Evolutionary conservation across 2,888 invertebrate genomes (phyloP).

Genomic region (Hydrotaea diabolus): DNA sequence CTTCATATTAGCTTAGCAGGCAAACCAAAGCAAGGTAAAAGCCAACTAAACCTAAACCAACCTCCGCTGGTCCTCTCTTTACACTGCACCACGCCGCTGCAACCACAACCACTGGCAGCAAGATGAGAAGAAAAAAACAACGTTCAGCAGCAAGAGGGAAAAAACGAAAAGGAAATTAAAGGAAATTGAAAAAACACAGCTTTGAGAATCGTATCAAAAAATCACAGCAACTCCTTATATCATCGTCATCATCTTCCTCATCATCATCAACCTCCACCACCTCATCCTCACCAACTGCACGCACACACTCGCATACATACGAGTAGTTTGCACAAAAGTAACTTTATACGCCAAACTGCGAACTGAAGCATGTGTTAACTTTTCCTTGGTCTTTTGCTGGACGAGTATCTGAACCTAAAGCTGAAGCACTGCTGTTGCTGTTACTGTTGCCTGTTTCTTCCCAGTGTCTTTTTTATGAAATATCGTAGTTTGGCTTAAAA

Average conservation of each 20-base stretch:
- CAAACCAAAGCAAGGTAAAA: slow-evolving; percentile 42
- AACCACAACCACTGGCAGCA: slow-evolving; percentile 10
- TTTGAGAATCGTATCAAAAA: slow-evolving; percentile 57
- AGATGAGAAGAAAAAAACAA: background rate
- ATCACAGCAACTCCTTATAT: slow-evolving; percentile 67
- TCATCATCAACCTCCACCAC: background rate
- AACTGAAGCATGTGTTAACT: slow-evolving; percentile 65
- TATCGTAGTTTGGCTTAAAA: slow-evolving; percentile 50
- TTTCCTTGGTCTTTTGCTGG: background rate
- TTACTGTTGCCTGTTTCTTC: background rate
- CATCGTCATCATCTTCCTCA: slow-evolving; percentile 7
- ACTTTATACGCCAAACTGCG: slow-evolving; percentile 58
- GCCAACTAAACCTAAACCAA: slow-evolving; percentile 19
- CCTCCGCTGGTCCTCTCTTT: too few relatives aligned
- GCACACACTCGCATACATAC: background rate
- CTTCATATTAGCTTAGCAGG: slow-evolving; percentile 58
- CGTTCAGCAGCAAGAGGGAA: slow-evolving; percentile 37
- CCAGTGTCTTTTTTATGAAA: slow-evolving; percentile 42
- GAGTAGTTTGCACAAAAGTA: slow-evolving; percentile 56
- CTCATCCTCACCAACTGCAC: background rate
- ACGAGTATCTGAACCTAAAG: background rate
- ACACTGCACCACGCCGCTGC: background rate
- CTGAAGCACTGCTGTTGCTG: slow-evolving; percentile 14
- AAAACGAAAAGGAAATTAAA: slow-evolving; percentile 47
- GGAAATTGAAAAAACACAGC: slow-evolving; percentile 34